These are phyloP conservation scores for Aspidoscelis tigris DNA, from an alignment of 2,113 vertebrate genomes.

Conservation along the genomic window DNA sequence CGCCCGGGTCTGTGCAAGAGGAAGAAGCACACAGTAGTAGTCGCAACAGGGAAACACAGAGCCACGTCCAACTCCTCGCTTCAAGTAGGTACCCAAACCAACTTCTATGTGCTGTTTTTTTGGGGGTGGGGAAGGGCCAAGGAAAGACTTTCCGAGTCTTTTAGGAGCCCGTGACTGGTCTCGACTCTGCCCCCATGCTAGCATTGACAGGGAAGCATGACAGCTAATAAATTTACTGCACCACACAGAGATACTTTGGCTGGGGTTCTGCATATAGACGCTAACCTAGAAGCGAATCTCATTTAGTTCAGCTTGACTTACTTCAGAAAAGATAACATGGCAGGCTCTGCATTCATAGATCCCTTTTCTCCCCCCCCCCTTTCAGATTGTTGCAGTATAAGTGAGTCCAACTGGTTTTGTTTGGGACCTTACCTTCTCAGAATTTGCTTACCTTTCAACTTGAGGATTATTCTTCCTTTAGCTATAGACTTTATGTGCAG, in stretches of 20 bases:
- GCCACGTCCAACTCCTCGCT: background rate
- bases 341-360: background rate
- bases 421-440: background rate
- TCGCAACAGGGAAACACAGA: background rate
- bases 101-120: no score
- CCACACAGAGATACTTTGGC: background rate
- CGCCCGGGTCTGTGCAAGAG: background rate
- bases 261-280: background rate
- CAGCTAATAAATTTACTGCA: no score
- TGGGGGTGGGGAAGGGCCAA: no score
- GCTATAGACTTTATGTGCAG: background rate
- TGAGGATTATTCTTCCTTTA: background rate
- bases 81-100: background rate
- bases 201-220: background rate
- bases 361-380: no score
- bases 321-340: background rate
- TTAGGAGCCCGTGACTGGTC: background rate
- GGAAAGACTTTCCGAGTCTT: rapidly evolving
- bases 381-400: background rate
- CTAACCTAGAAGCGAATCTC: background rate
- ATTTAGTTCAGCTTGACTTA: background rate
- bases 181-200: background rate
- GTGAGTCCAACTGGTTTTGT: background rate
- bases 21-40: background rate
- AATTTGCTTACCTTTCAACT: background rate